Evolutionary conservation across 2,113 vertebrate genomes (phyloP).

Genomic region (Nerophis lumbriciformis): DNA sequence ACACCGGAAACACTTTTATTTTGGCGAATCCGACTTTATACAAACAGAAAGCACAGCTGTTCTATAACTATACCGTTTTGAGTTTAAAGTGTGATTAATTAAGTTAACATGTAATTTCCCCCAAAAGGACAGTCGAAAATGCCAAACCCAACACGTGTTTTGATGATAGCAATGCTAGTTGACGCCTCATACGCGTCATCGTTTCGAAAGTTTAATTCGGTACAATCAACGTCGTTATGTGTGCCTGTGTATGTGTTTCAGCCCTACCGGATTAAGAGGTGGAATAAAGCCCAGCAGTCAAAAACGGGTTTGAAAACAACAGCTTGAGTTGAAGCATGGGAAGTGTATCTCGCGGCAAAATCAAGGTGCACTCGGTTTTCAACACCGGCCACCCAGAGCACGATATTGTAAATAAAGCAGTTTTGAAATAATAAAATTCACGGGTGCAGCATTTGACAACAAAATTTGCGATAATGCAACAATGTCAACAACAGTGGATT

Average conservation of each 20-base stretch:
- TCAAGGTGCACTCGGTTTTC: slow-evolving; percentile 33
- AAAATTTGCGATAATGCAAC: background rate
- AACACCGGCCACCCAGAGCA: slow-evolving; percentile 5
- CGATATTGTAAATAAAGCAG: fast-evolving
- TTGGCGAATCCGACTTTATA: background rate
- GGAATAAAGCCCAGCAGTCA: background rate
- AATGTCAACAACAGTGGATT: background rate
- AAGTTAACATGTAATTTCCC: background rate
- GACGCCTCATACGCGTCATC: background rate
- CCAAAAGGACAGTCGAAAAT: background rate
- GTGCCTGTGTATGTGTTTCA: background rate
- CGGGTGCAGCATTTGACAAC: background rate
- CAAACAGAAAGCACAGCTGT: too few relatives aligned
- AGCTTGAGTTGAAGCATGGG: background rate
- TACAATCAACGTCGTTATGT: too few relatives aligned
- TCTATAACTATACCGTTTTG: background rate
- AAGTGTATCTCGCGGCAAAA: slow-evolving; percentile 41
- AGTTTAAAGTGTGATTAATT: background rate
- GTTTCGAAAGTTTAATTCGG: background rate
- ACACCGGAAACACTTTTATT: background rate
- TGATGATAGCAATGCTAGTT: background rate
- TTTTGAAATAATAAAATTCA: background rate
- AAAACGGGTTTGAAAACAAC: background rate
- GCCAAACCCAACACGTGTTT: background rate
- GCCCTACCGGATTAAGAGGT: slow-evolving; percentile 15